Percentiles rank a stretch among this genome's conserved stretches.
Evolutionary conservation across 2,113 vertebrate species (phyloP).

Genomic region (Platycercus adscitus): DNA sequence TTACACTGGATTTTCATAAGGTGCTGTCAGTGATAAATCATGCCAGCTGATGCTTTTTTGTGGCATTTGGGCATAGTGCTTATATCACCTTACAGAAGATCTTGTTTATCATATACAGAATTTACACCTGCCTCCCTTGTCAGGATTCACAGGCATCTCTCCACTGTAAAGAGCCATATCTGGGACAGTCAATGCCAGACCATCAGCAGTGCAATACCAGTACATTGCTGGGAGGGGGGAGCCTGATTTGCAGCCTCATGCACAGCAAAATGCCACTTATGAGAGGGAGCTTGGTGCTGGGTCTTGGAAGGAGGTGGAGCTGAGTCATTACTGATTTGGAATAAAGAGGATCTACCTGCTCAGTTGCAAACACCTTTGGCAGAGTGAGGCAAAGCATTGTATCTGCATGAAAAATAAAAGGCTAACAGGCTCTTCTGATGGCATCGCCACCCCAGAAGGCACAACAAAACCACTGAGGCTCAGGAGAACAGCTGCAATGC

Average conservation of each 20-base stretch:
- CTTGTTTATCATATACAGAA: not conserved
- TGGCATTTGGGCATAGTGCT: not conserved
- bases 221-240: not conserved
- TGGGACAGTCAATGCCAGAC: not conserved
- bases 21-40: not conserved
- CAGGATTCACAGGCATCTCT: not conserved
- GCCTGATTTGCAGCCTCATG: not conserved
- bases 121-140: not conserved
- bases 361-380: not conserved
- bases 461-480: not conserved
- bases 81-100: not conserved
- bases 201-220: not conserved
- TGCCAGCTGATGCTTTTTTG: not conserved
- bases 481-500: not conserved
- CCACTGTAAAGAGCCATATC: not conserved
- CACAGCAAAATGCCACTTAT: not conserved
- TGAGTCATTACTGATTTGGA: not conserved
- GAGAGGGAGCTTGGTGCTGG: not conserved
- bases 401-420: not conserved
- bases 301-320: not conserved
- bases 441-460: not conserved
- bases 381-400: rapidly evolving
- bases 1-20: not conserved
- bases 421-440: not conserved
- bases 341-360: not conserved